Base-by-base conservation (phyloP, 2,888 invertebrate genomes). In the Rhopalosiphum nymphaeae region DNA sequence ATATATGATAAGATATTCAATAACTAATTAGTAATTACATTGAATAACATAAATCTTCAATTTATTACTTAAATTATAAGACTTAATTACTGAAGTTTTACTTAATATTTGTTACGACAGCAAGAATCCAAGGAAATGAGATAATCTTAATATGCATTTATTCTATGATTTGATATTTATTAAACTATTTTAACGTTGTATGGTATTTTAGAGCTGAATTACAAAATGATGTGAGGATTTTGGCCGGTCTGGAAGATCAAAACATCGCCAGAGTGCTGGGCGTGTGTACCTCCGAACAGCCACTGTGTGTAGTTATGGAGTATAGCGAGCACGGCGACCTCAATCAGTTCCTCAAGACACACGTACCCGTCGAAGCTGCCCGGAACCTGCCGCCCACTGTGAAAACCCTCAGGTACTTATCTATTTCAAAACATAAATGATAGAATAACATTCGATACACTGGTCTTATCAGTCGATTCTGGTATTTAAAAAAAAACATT, bases 181-280 rank as follows among this genome's bases (percentile, higher is more conserved):
- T 36, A 21, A 25, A 36, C 7, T 36, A 42, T 78, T 78, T 21
- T 36, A 78, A 78, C 9, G 21, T 42, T 36, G 0, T 9, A 9
- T 78, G 36, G 16, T 78, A 7, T 91, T 91, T 7, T 96, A 98
- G 98, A 96, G 97, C 97, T 95, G 98, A 98, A 95, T 98, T 98
- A 95, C 97, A 98, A 96, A 97, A 98, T 93, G 98, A 98, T 96
- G 98, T 98, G n/a, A 97, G 97, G 95, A 97, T 98, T 95, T 96
- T 98, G 95, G 97, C 98, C 1, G 97, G 98, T n/a, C 96, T 98
- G 92, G 97, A 96, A 95, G 97, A 97, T 95, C 96, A 96, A 3
- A 97, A 97, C 95, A 96, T 97, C 94, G 96, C 96, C 49, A 96
- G 96, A 91, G 96, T 97, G 53, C 95, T 97, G 95, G 97, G 97